phyloP scores from a whole-genome alignment of 2,888 invertebrate species.

The Zaprionus lineosus region DNA sequence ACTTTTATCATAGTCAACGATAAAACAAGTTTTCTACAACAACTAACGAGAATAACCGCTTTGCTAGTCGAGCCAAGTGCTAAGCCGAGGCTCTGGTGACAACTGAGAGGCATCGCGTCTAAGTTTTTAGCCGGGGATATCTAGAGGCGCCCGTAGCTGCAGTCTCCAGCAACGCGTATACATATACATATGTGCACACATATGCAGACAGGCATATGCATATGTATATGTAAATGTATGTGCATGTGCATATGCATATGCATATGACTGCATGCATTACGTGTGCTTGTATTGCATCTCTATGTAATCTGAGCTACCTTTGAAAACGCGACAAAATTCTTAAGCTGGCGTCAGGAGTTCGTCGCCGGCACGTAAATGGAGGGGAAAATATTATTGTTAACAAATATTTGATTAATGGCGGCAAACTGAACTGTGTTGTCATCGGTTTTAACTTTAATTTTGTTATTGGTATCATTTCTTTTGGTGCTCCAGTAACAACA shows the following conservation, averaged over 20 bases:
- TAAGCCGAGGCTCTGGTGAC: conserved; percentile 36
- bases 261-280: background rate
- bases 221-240: background rate
- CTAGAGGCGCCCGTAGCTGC: background rate
- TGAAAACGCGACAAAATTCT: conserved; percentile 27
- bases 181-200: too few relatives aligned
- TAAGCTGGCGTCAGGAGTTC: conserved; percentile 57
- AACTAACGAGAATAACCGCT: conserved; percentile 73
- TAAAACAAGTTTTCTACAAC: conserved; percentile 60
- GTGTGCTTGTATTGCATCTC: background rate
- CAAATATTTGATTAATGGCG: conserved; percentile 66
- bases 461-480: conserved; percentile 10
- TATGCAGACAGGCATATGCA: too few relatives aligned
- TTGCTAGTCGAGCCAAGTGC: conserved; percentile 47
- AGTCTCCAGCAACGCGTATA: too few relatives aligned
- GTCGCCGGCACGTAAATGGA: conserved; percentile 37
- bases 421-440: conserved; percentile 16
- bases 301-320: conserved; percentile 46
- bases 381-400: conserved; percentile 52
- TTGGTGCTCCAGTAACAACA: conserved; percentile 7
- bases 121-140: conserved; percentile 24
- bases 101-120: conserved; percentile 29
- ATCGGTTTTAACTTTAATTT: conserved; percentile 1
- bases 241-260: conserved; percentile 5
- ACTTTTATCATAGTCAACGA: conserved; percentile 63